Percentiles rank a stretch among this genome's conserved stretches.
Conservation (phyloP, 2,888 invertebrate species). For the Eupithecia tripunctaria region DNA sequence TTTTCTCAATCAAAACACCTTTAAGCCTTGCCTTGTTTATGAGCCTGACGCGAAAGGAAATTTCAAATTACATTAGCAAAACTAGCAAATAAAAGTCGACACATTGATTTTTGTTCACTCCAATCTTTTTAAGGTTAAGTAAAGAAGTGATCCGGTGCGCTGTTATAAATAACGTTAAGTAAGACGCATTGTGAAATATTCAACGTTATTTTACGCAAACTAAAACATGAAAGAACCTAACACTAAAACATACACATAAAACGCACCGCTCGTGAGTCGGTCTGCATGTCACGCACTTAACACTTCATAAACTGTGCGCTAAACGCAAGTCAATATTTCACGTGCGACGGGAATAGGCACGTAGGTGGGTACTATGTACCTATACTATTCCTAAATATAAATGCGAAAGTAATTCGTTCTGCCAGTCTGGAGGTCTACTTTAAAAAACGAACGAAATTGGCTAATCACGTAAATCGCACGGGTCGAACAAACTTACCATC, state of each 20-base stretch:
- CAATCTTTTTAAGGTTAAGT: no score
- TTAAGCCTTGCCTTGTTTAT: not conserved
- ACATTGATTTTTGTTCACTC: not conserved
- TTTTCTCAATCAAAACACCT: no score
- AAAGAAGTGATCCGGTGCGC: not conserved
- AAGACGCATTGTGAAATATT: not conserved
- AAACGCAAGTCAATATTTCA: conserved; percentile 57
- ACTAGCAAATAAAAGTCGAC: not conserved
- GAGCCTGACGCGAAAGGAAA: not conserved
- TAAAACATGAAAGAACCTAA: conserved; percentile 9
- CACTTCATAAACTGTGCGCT: conserved; percentile 56
- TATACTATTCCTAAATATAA: not conserved
- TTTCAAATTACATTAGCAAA: not conserved
- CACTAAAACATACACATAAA: conserved; percentile 47
- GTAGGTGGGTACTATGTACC: conserved; percentile 4
- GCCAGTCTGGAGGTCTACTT: not conserved
- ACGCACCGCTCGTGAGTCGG: conserved; percentile 37
- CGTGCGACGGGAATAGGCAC: not conserved
- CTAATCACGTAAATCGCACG: no score
- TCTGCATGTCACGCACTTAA: conserved; percentile 52
- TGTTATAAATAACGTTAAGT: no score
- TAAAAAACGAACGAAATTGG: no score
- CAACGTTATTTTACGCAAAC: not conserved
- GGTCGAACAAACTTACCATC: no score
- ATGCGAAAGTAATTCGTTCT: not conserved